These are phyloP conservation scores for Perca flavescens DNA, from an alignment of 2,113 vertebrate genomes.

Conservation along the genomic window DNA sequence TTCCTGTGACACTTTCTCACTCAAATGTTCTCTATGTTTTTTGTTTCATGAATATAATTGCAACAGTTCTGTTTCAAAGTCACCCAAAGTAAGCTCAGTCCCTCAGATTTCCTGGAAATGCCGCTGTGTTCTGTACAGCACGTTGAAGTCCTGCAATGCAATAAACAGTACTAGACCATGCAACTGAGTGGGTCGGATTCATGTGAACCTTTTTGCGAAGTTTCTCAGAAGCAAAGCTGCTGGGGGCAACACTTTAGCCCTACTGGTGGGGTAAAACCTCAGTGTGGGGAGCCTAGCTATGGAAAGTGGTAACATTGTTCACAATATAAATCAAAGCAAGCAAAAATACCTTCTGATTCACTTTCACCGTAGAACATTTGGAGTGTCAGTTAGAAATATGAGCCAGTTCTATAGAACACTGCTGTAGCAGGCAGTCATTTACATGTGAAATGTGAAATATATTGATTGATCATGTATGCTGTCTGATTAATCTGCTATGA, in stretches of 20 bases:
- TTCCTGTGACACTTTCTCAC: neutral
- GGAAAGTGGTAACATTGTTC: too few relatives aligned
- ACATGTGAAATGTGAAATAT: neutral
- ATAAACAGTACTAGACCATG: constrained; percentile 41
- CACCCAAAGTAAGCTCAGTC: neutral
- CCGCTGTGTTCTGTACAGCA: constrained; percentile 30
- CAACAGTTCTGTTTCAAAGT: neutral
- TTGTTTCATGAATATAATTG: neutral
- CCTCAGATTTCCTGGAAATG: constrained; percentile 16
- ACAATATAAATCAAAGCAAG: neutral
- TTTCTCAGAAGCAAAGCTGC: neutral
- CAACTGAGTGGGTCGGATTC: neutral
- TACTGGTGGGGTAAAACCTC: neutral
- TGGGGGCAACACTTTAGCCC: neutral
- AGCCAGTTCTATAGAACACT: neutral
- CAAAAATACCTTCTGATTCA: neutral
- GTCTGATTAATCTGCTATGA: neutral
- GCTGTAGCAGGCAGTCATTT: too few relatives aligned
- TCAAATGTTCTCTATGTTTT: neutral
- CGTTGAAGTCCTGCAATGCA: constrained; percentile 3
- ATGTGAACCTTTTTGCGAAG: neutral
- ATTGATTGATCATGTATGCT: neutral
- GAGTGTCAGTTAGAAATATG: neutral
- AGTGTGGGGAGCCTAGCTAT: too few relatives aligned
- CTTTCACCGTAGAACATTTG: neutral